Conservation (phyloP, 2,888 invertebrate genomes). For the Harpalus rufipes region DNA sequence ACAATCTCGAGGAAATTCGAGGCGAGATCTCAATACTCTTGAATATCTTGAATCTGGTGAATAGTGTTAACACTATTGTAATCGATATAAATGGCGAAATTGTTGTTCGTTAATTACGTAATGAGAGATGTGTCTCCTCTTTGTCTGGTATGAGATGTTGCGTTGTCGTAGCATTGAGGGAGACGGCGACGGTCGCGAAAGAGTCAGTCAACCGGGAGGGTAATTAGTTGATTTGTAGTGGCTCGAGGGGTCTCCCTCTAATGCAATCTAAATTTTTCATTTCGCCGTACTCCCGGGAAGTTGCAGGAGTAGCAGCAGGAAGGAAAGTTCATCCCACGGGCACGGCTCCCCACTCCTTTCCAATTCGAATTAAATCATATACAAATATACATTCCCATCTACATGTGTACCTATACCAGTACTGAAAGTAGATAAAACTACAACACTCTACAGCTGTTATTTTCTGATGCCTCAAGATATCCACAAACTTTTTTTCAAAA, state of each 20-base stretch:
- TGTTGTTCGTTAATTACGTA: slow-evolving; percentile 75
- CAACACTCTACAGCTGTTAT: neutral
- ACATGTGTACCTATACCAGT: neutral
- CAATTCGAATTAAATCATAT: slow-evolving; percentile 46
- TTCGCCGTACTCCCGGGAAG: slow-evolving; percentile 74
- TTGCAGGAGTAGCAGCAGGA: slow-evolving; percentile 74
- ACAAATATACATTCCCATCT: slow-evolving; percentile 8
- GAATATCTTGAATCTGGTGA: too few relatives aligned
- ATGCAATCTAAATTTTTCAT: slow-evolving; percentile 79
- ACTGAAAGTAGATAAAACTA: slow-evolving; percentile 10
- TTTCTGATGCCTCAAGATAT: slow-evolving; percentile 24
- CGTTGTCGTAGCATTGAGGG: slow-evolving; percentile 51
- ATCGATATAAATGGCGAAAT: slow-evolving; percentile 77
- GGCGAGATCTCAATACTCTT: too few relatives aligned
- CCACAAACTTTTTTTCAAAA: slow-evolving; percentile 27
- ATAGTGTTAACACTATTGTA: slow-evolving; percentile 65
- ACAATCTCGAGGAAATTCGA: too few relatives aligned
- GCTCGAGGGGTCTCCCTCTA: slow-evolving; percentile 77
- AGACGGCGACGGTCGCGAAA: slow-evolving; percentile 59
- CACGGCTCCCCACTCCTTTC: neutral
- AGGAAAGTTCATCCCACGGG: slow-evolving; percentile 35
- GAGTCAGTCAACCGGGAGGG: slow-evolving; percentile 75
- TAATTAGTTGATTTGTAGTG: slow-evolving; percentile 79
- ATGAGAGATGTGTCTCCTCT: slow-evolving; percentile 70
- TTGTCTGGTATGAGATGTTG: slow-evolving; percentile 61